Evolutionary conservation across 2,797 vertebrate species (phyloP).

Genomic region (Xenopus petersii): DNA sequence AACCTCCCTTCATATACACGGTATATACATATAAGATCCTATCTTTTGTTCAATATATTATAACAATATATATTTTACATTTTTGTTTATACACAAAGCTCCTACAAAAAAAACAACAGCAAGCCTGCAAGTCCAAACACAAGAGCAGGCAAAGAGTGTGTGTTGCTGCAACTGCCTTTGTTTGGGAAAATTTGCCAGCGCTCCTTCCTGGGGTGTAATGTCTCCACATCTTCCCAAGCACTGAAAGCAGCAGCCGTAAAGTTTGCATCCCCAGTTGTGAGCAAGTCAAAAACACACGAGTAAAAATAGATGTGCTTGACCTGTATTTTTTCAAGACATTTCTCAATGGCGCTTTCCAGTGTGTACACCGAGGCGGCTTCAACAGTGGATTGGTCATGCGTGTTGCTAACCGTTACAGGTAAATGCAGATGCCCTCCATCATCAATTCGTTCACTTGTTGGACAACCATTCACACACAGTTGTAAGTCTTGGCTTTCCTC

Average conservation of each 20-base stretch:
- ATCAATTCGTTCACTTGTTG: slow-evolving; percentile 84
- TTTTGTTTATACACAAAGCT: slow-evolving; percentile 59
- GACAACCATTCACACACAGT: slow-evolving; percentile 91
- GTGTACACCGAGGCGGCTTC: slow-evolving; percentile 66
- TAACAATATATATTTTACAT: slow-evolving; percentile 74
- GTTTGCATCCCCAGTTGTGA: slow-evolving; percentile 93
- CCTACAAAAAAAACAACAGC: slow-evolving; percentile 64
- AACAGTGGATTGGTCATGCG: slow-evolving; percentile 45
- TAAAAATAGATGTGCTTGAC: slow-evolving; percentile 93
- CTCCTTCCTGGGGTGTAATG: slow-evolving; percentile 83
- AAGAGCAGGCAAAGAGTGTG: slow-evolving; percentile 45
- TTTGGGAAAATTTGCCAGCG: slow-evolving; percentile 89
- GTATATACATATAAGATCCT: slow-evolving; percentile 73
- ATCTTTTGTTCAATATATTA: slow-evolving; percentile 74
- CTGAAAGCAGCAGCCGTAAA: slow-evolving; percentile 88
- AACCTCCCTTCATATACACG: slow-evolving; percentile 71
- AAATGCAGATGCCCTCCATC: slow-evolving; percentile 71
- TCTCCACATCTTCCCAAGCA: slow-evolving; percentile 88
- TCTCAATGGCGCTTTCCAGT: slow-evolving; percentile 76
- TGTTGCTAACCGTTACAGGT: slow-evolving; percentile 63
- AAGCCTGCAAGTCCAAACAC: slow-evolving; percentile 66
- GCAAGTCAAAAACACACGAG: slow-evolving; percentile 92
- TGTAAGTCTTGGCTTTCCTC: slow-evolving; percentile 92
- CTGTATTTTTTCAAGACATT: slow-evolving; percentile 84
- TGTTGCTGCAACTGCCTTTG: slow-evolving; percentile 45